Evolutionary conservation across 2,797 vertebrate genomes (phyloP), one percentile per base, ranked within the genome.

Genomic region (Microcaecilia unicolor): DNA sequence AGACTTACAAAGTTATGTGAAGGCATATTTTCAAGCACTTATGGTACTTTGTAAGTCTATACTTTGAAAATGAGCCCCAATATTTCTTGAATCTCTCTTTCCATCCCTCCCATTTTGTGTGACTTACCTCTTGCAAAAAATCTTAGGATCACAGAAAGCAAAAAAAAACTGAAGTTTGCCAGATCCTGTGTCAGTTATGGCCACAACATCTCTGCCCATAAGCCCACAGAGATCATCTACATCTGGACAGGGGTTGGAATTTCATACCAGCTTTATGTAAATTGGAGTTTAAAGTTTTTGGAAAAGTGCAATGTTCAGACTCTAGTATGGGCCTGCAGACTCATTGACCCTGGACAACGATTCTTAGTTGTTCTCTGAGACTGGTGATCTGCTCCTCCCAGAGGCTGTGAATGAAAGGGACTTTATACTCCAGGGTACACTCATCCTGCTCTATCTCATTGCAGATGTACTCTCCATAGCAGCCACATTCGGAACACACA

Each of bases 391-490:
- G 95, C 23, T 89, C 85, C 4, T 88, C 78, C 2, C 36, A 81
- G 22, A 99, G 75, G 37, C 76, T 68, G 16, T 68, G 65, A 59
- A 99, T 85, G 56, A 99, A 98, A 2, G 47, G 37, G 51, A 98
- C 92, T 80, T 99, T 99, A 59, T 96, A 99, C 47, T 99, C 93
- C 37, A 98, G 72, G 54, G 96, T 98, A 51, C 96, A 99, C 29
- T 98, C 82, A 32, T 99, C 96, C 27, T 88, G 88, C 13, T 97
- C 93, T 0, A 93, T 98, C 60, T 77, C 51, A 58, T 97, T 85
- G 6, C 95, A 98, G 32, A 99, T 95, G 28, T 99, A 99, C 43
- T 99, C 96, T 15, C 96, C 96, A 0, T 90, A 98, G 9, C 94
- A 89, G 9, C 92, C 89, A 22, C 96, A 99, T 58, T 94, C 80